A percentile compares a stretch with the other conserved stretches of the same genome.
Conservation (phyloP, 2,113 vertebrate genomes). For the Sula dactylatra region DNA sequence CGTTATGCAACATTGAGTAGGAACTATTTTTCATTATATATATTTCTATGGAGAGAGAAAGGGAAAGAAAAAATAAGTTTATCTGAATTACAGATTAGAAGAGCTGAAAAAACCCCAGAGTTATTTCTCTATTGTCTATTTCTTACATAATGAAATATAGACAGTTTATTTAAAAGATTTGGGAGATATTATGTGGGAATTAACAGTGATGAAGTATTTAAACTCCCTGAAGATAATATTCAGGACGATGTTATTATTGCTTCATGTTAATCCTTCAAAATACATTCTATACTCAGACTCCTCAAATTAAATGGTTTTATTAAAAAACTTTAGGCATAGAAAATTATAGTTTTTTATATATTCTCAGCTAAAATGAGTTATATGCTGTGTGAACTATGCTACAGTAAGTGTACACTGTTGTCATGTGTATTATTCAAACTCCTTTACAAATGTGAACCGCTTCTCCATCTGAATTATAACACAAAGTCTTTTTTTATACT, state of each 20-base stretch:
- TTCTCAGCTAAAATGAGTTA: neutral
- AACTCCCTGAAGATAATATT: neutral
- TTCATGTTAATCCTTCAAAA: neutral
- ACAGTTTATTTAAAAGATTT: neutral
- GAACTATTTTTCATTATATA: neutral
- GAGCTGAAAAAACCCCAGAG: neutral
- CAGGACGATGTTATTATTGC: neutral
- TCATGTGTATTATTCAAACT: neutral
- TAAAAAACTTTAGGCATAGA: neutral
- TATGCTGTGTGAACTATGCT: neutral
- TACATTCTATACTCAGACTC: neutral
- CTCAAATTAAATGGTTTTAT: neutral
- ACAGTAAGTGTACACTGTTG: neutral
- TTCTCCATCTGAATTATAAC: neutral
- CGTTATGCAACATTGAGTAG: neutral
- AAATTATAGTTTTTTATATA: neutral
- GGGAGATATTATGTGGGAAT: neutral
- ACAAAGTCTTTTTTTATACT: neutral
- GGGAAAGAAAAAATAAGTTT: neutral
- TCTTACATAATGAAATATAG: neutral
- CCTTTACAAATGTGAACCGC: neutral
- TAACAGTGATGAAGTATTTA: neutral
- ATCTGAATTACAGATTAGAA: neutral
- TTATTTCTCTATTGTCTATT: neutral
- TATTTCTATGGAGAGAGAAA: neutral